These are phyloP conservation scores for Zoanthus sansibaricus DNA, from an alignment of 92 coral and sea anemone genomes.

Conservation along the genomic window DNA sequence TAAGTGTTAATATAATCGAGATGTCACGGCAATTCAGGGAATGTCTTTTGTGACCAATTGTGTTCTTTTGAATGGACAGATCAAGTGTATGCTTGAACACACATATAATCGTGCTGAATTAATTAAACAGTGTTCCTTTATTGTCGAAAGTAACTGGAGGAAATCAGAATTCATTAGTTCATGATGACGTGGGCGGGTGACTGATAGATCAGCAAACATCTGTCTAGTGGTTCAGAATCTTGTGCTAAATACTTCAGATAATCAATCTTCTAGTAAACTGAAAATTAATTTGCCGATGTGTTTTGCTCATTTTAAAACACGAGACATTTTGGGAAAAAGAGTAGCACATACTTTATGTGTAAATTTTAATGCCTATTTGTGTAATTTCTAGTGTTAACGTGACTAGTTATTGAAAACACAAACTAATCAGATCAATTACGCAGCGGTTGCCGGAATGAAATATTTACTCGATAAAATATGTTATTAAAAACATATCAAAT, in stretches of 20 bases:
- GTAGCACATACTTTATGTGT: neutral
- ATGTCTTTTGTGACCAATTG: constrained; percentile 18
- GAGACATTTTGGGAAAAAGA: neutral
- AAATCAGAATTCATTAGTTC: neutral
- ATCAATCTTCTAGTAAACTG: neutral
- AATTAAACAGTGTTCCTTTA: neutral
- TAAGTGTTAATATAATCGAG: neutral
- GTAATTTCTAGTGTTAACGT: too few species aligned
- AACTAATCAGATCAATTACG: too few species aligned
- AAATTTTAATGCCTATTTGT: too few species aligned
- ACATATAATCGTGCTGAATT: constrained; percentile 22
- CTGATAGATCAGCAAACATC: neutral
- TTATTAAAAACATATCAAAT: too few species aligned
- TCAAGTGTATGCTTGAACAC: constrained; percentile 14
- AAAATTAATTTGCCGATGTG: neutral
- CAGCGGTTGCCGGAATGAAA: too few species aligned
- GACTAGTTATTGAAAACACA: too few species aligned
- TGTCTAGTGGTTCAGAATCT: neutral
- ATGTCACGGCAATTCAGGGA: constrained; percentile 5
- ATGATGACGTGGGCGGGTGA: neutral
- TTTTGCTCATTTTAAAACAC: neutral
- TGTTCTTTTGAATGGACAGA: neutral
- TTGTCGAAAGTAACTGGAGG: neutral
- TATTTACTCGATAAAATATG: too few species aligned
- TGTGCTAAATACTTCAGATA: neutral